phyloP scores from a whole-genome alignment of 2,888 invertebrate species.

The Aphrophora alni region DNA sequence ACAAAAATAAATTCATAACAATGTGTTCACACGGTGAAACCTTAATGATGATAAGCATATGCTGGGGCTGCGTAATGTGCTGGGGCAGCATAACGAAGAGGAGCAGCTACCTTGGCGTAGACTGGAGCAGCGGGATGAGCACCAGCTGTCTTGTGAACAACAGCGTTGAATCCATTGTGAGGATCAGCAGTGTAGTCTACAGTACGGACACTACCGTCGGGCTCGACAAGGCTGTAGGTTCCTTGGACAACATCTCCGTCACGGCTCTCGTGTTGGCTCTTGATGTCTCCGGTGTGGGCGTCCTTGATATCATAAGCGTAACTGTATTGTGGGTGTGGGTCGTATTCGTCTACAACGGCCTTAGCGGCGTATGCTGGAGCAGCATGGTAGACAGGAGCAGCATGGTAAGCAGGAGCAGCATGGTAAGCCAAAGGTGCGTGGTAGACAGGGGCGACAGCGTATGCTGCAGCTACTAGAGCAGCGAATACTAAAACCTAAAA shows the following conservation, averaged over 20 bases:
- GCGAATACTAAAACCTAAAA: background rate
- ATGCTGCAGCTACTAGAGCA: slow-evolving; percentile 46
- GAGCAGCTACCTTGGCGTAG: no score
- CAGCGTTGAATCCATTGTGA: slow-evolving; percentile 65
- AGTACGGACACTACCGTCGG: slow-evolving; percentile 63
- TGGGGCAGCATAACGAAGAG: slow-evolving; percentile 41
- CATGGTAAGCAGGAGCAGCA: slow-evolving; percentile 47
- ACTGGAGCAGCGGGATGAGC: slow-evolving; percentile 43
- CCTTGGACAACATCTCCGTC: slow-evolving; percentile 64
- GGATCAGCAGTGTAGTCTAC: slow-evolving; percentile 66
- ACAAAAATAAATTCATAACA: background rate
- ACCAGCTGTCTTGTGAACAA: slow-evolving; percentile 57
- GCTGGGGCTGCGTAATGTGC: slow-evolving; percentile 45
- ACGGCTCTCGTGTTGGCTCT: slow-evolving; percentile 63
- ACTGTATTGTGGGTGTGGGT: slow-evolving; percentile 64
- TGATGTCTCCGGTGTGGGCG: slow-evolving; percentile 62
- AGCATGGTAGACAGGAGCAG: slow-evolving; percentile 58
- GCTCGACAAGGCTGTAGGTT: slow-evolving; percentile 62
- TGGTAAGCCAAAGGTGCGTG: slow-evolving; percentile 46
- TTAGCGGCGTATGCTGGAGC: slow-evolving; percentile 53
- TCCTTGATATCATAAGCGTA: slow-evolving; percentile 65
- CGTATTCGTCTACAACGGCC: slow-evolving; percentile 55
- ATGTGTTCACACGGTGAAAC: background rate
- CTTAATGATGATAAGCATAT: background rate
- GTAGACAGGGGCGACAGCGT: slow-evolving; percentile 37